Conservation (phyloP, 2,797 vertebrate species). For the Sebastes nivosus region DNA sequence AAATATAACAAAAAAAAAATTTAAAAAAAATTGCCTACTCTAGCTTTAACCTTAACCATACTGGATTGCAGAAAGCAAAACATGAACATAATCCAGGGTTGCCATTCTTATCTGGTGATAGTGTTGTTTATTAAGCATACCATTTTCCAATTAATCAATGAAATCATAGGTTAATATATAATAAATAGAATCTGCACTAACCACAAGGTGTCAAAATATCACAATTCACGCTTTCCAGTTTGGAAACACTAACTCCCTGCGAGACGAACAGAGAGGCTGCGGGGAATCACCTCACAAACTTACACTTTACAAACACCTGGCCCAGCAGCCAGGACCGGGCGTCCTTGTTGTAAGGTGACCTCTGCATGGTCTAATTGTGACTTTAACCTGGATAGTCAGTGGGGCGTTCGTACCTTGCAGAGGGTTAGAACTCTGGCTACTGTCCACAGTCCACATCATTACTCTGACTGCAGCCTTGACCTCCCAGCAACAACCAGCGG, state of each 20-base stretch:
- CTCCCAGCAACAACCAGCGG: constrained; percentile 48
- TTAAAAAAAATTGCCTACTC: neutral
- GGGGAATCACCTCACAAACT: constrained; percentile 23
- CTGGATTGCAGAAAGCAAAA: neutral
- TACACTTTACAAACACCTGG: neutral
- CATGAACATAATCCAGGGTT: neutral
- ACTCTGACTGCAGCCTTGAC: constrained; percentile 65
- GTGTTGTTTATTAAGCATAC: no score
- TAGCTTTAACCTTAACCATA: neutral
- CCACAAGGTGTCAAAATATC: neutral
- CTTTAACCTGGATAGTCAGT: constrained; percentile 77
- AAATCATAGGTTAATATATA: neutral
- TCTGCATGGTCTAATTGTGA: constrained; percentile 66
- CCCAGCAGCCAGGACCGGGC: constrained; percentile 26
- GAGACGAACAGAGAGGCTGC: neutral
- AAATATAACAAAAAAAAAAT: no score
- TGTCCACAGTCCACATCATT: constrained; percentile 75
- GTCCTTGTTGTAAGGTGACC: constrained; percentile 70
- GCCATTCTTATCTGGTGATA: no score
- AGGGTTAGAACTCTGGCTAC: constrained; percentile 62
- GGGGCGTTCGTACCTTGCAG: constrained; percentile 77
- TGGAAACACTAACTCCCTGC: neutral
- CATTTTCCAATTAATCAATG: fast-evolving
- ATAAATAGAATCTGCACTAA: neutral
- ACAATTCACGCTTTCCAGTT: neutral